A percentile compares a stretch with the other conserved stretches of the same genome.
Evolutionary conservation across 2,888 invertebrate genomes (phyloP).

Genomic region (Amphiduros pacificus): DNA sequence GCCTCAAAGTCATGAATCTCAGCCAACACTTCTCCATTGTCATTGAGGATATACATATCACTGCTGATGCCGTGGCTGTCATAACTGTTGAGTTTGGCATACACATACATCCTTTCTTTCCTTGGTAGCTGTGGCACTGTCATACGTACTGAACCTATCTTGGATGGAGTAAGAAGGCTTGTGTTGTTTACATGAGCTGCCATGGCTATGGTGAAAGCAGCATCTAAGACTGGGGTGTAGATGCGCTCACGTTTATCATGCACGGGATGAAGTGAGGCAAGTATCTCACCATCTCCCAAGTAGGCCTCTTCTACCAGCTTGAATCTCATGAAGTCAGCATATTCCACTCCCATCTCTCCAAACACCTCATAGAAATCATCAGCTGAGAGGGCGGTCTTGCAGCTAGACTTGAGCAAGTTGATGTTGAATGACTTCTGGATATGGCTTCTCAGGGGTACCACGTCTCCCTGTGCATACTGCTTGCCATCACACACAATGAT

Average conservation of each 20-base stretch:
- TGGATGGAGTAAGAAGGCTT: neutral
- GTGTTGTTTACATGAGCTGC: conserved; percentile 1
- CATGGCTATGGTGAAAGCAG: conserved; percentile 13
- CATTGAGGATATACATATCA: conserved; percentile 5
- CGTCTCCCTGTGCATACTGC: neutral
- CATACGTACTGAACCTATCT: neutral
- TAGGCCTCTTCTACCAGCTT: conserved; percentile 3
- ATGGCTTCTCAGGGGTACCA: neutral
- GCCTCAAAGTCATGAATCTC: conserved; percentile 12
- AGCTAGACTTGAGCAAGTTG: neutral
- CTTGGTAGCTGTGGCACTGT: neutral
- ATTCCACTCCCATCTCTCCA: conserved; percentile 13
- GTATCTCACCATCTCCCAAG: conserved; percentile 5
- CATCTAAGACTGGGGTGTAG: conserved; percentile 3
- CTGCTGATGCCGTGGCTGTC: neutral
- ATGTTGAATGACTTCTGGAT: neutral
- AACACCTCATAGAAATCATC: conserved; percentile 14
- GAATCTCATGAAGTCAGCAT: conserved; percentile 7
- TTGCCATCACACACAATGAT: conserved; percentile 1
- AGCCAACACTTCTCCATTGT: conserved; percentile 11
- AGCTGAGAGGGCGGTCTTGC: neutral
- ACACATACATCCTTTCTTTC: neutral
- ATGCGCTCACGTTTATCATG: conserved; percentile 4
- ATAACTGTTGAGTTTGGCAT: neutral
- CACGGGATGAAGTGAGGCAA: neutral